These are phyloP conservation scores for Dolichoris vasculosae DNA, from an alignment of 1,140 invertebrate genomes.

Conservation along the genomic window DNA sequence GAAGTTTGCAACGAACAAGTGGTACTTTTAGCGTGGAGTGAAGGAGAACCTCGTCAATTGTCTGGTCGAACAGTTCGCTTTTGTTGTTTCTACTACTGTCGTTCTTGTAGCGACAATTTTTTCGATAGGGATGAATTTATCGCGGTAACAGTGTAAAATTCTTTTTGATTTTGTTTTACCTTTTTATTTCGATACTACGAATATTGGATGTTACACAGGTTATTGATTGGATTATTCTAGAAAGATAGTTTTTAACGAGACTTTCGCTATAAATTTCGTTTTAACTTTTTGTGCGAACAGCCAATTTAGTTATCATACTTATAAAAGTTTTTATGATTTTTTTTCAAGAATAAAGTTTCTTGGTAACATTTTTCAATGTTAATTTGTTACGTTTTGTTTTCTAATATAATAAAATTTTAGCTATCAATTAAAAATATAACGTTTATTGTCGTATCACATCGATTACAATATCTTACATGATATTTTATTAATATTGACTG, in stretches of 20 bases:
- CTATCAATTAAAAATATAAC: no score
- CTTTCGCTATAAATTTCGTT: background rate
- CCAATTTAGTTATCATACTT: background rate
- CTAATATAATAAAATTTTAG: no score
- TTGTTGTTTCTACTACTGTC: background rate
- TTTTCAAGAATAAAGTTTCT: background rate
- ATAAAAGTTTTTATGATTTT: background rate
- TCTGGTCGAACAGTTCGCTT: background rate
- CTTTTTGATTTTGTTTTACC: background rate
- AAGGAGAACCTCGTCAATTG: constrained; percentile 3
- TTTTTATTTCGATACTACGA: background rate
- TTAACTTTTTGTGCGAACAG: background rate
- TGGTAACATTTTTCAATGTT: no score
- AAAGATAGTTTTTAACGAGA: background rate
- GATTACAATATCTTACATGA: no score
- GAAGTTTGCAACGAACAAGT: constrained; percentile 13
- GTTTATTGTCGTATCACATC: no score
- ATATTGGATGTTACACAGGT: constrained; percentile 11
- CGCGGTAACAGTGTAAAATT: background rate
- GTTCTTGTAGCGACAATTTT: constrained; percentile 27
- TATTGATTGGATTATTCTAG: constrained; percentile 11
- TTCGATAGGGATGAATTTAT: constrained; percentile 28
- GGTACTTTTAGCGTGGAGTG: constrained; percentile 1
- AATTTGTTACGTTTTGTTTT: no score
- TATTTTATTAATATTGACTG: no score